Conservation (phyloP, 2,113 vertebrate species). For the Notiomystis cincta region DNA sequence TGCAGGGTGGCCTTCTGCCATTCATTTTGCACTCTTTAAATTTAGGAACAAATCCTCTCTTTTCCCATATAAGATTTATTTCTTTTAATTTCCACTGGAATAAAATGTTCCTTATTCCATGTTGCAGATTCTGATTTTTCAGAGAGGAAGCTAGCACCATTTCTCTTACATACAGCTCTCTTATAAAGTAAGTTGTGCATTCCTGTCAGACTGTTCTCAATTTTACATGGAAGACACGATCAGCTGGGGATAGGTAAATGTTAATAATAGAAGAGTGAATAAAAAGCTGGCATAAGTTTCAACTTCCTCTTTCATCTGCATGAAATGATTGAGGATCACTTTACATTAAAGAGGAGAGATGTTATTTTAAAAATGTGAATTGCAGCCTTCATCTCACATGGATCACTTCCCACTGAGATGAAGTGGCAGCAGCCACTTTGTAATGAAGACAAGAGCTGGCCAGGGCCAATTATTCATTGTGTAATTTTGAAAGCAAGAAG, state of each 20-base stretch:
- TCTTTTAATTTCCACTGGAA: constrained; percentile 6
- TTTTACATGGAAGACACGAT: neutral
- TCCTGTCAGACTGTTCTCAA: neutral
- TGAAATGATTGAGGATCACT: constrained; percentile 15
- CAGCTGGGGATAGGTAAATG: constrained; percentile 24
- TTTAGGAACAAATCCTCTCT: constrained; percentile 12
- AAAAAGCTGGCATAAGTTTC: constrained; percentile 1
- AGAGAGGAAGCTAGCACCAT: neutral
- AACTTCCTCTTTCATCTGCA: neutral
- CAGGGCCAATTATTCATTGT: neutral
- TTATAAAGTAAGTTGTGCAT: neutral
- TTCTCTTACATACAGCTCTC: neutral
- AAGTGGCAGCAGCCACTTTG: constrained; percentile 11
- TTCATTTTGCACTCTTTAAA: neutral
- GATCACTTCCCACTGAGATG: constrained; percentile 5
- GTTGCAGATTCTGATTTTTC: neutral
- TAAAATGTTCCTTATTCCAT: neutral
- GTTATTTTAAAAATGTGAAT: constrained; percentile 29
- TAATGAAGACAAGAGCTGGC: neutral
- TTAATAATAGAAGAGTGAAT: constrained; percentile 25
- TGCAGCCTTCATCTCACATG: neutral
- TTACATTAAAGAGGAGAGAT: constrained; percentile 15
- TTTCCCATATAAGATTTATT: constrained; percentile 18
- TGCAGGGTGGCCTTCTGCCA: neutral
- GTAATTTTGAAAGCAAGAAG: neutral